A percentile compares a stretch with the other conserved stretches of the same genome.
Conservation (phyloP, 2,113 vertebrate genomes). For the Apodemus sylvaticus region DNA sequence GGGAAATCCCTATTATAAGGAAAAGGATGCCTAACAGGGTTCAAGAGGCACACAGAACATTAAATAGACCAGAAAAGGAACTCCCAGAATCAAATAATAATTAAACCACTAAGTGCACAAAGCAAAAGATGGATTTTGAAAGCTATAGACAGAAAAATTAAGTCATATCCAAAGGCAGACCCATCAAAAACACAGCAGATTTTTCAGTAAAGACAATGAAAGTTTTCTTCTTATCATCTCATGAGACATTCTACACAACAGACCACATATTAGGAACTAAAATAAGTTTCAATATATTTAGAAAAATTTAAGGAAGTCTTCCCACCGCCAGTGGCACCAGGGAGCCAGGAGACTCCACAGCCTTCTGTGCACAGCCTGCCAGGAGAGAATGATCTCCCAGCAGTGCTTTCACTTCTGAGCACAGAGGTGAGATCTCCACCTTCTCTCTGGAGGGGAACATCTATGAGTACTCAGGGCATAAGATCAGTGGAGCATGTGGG, state of each 20-base stretch:
- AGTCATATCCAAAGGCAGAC: neutral
- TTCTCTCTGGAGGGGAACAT: no score
- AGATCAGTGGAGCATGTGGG: no score
- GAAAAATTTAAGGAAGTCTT: neutral
- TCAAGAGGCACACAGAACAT: neutral
- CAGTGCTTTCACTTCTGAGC: no score
- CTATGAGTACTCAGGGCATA: no score
- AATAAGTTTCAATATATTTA: neutral
- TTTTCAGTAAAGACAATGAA: neutral
- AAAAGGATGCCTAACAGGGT: neutral
- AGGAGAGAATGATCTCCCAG: no score
- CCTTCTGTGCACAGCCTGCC: no score
- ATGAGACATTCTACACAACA: neutral
- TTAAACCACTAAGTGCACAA: neutral
- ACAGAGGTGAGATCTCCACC: no score
- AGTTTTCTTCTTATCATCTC: neutral
- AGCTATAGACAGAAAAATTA: neutral
- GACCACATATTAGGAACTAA: neutral
- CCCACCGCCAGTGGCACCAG: no score
- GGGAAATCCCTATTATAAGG: neutral
- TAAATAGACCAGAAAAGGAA: neutral
- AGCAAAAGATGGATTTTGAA: neutral
- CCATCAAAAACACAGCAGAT: neutral
- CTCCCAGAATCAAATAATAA: neutral
- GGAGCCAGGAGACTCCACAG: no score